Evolutionary conservation across 2,113 vertebrate species (phyloP), one percentile per base, ranked within the genome.

Genomic region (Tachysurus vachellii): DNA sequence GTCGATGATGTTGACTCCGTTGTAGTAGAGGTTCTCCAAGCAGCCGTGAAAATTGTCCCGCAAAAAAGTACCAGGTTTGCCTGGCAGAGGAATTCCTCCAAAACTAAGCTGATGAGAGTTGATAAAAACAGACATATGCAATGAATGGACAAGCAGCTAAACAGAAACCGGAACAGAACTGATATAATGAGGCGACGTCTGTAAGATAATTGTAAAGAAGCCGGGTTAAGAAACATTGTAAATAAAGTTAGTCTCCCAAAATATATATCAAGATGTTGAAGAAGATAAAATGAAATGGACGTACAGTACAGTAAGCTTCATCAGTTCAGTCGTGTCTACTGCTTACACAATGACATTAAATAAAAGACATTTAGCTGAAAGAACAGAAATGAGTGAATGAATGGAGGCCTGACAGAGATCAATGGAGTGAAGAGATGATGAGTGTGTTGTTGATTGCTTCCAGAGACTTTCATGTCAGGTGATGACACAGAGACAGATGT

Each of bases 1-100:
- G 91, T 97, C 96, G 86, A 97, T 97, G 87, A 97, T 86, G 89
- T 97, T 97, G 71, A 96, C 94, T 90, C 96, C 96, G 0, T 97
- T 97, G 93, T 97, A 97, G 90, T 97, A 97, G 76, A 97, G 96
- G 88, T 97, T 97, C 91, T 97, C 97, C 44, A 97, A 95, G 89
- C 97, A 97, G 28, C 96, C 96, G 0, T 97, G 95, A 91, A 97
- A 97, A 86, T 97, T 97, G 92, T 97, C 96, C 93, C 95, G 96
- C 89, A 97, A 92, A 93, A 97, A 97, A 0, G 96, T 96, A 89
- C 96, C 97, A 87, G 97, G 96, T 87, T 97, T 97, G 44, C 97
- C 96, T 0, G 97, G 96, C n/a, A 97, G 95, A 82, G 97, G 97
- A 90, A 97, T 97, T 82, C 97, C 97, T 93, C 97, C 97, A 0